phyloP scores from a whole-genome alignment of 2,113 vertebrate genomes.

The Mastomys coucha region DNA sequence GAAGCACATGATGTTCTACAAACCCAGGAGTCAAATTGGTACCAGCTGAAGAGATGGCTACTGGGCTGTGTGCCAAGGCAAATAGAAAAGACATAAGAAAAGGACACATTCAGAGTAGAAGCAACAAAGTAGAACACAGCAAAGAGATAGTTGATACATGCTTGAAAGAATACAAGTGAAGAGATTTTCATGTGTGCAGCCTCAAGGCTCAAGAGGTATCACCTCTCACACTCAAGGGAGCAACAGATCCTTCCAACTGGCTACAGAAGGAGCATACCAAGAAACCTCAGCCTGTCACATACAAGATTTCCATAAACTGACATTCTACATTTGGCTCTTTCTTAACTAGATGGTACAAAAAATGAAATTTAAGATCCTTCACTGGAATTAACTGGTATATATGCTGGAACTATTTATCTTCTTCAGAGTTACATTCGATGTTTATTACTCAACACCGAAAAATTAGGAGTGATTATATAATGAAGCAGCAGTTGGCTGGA shows the following conservation, averaged over 20 bases:
- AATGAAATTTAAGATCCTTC: constrained; percentile 31
- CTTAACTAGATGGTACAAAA: constrained; percentile 20
- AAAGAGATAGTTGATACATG: constrained; percentile 67
- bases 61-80: constrained; percentile 47
- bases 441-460: constrained; percentile 6
- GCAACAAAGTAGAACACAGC: constrained; percentile 53
- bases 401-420: background rate
- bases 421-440: background rate
- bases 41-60: constrained; percentile 65
- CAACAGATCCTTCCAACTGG: constrained; percentile 61
- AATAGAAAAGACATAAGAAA: constrained; percentile 69
- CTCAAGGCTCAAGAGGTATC: constrained; percentile 62
- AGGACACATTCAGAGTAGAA: constrained; percentile 46
- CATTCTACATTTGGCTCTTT: constrained; percentile 46
- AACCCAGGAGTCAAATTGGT: constrained; percentile 27
- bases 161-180: constrained; percentile 68
- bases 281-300: constrained; percentile 52
- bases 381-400: constrained; percentile 50
- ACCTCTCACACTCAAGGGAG: constrained; percentile 61
- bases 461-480: constrained; percentile 57
- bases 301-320: constrained; percentile 65
- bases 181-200: constrained; percentile 65
- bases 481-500: background rate
- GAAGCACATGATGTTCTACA: constrained; percentile 40
- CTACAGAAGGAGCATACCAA: constrained; percentile 55